Percentiles rank a stretch among this genome's conserved stretches.
These are phyloP conservation scores for Tanaodytes sp. DNA, from an alignment of 2,888 invertebrate species.

Conservation along the genomic window DNA sequence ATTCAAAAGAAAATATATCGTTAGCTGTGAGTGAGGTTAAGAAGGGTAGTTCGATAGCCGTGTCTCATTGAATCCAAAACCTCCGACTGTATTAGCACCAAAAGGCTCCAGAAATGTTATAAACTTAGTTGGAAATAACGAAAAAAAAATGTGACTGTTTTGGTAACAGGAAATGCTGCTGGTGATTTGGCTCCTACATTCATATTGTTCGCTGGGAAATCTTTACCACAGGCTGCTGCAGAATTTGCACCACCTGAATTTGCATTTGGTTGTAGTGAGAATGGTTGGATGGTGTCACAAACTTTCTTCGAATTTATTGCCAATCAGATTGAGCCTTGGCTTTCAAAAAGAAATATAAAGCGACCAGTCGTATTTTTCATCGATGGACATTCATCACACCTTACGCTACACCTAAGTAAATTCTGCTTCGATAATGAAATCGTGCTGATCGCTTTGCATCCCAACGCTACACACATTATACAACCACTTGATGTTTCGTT, in stretches of 20 bases:
- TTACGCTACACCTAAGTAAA: conserved; percentile 62
- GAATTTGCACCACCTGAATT: conserved; percentile 49
- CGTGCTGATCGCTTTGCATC: conserved; percentile 61
- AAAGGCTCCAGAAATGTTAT: conserved; percentile 60
- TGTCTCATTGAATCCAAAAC: conserved; percentile 59
- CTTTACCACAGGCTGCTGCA: conserved; percentile 49
- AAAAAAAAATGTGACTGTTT: conserved; percentile 18
- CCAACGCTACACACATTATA: conserved; percentile 66
- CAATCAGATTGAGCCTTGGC: conserved; percentile 62
- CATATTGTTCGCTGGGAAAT: conserved; percentile 58
- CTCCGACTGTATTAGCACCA: conserved; percentile 56
- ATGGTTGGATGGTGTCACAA: conserved; percentile 11
- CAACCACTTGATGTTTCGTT: conserved; percentile 67
- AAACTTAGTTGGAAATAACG: conserved; percentile 49
- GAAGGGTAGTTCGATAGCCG: no score
- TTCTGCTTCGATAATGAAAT: conserved; percentile 66
- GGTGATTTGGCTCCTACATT: conserved; percentile 59
- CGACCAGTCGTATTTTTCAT: conserved; percentile 65
- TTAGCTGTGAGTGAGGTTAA: no score
- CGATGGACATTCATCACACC: conserved; percentile 68
- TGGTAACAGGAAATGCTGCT: conserved; percentile 25
- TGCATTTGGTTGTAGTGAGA: conserved; percentile 47
- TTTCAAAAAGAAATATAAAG: conserved; percentile 59
- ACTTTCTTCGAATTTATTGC: conserved; percentile 9
- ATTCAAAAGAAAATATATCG: no score